Evolutionary conservation across 2,113 vertebrate genomes (phyloP), one percentile per base, ranked within the genome.

Genomic region (Nestor notabilis): DNA sequence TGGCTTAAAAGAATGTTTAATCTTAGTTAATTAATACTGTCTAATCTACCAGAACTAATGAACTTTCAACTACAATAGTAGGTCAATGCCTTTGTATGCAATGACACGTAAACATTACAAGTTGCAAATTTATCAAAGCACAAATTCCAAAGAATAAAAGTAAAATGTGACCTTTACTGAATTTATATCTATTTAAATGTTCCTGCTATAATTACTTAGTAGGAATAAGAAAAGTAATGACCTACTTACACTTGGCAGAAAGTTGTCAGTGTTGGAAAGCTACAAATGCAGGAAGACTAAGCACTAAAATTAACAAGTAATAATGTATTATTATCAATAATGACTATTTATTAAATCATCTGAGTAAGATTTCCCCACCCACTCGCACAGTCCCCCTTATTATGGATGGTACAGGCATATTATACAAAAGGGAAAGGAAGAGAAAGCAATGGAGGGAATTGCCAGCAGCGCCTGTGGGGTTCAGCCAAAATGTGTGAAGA

Each of bases 11-110:
- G 92, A 94, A 76, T 90, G 80, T 77, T 97, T 96, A 82, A 93
- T 97, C 96, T 94, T 71, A 84, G 52, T 64, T 97, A 94, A 97
- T 97, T 97, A 97, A 93, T 79, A n/a, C 58, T 50, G 58, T 39
- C 87, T 86, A 93, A 97, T 96, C 94, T 90, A 90, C 35, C 81
- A 81, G 96, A 95, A 95, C 93, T 95, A 97, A 96, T 64, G 93
- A 97, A 93, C 93, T 93, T 96, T 90, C 91, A 83, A 82, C 61
- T 49, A 49, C 50, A 87, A 78, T 28, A 13, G 66, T 19, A 94
- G 74, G 93, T 95, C 79, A 75, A 24, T 31, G 69, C 82, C 77
- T 50, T 70, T 17, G 15, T 41, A 87, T 64, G 83, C 80, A 83
- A 28, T 29, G 92, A 33, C 76, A 78, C 4, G 4, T 17, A 52